Conservation (phyloP, 2,888 invertebrate species). For the Spialia ferax region DNA sequence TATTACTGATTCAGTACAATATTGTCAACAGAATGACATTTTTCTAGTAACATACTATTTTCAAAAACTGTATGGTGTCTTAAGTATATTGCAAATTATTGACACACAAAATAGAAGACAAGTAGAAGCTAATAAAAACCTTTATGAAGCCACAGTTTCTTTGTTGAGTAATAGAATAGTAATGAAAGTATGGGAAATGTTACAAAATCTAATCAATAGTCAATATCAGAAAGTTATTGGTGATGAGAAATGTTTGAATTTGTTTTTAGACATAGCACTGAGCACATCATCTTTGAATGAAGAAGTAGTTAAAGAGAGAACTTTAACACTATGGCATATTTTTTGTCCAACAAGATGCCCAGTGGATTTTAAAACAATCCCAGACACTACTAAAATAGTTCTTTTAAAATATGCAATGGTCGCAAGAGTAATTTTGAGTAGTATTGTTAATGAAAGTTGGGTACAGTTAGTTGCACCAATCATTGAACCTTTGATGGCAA, state of each 20-base stretch:
- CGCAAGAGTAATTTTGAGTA: slow-evolving; percentile 54
- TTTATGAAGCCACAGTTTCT: slow-evolving; percentile 15
- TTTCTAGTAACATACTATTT: slow-evolving; percentile 65
- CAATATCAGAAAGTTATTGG: slow-evolving; percentile 54
- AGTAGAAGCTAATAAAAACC: slow-evolving; percentile 16
- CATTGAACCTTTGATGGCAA: slow-evolving; percentile 19
- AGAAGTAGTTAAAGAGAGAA: slow-evolving; percentile 35
- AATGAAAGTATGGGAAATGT: slow-evolving; percentile 51
- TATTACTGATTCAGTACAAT: slow-evolving; percentile 56
- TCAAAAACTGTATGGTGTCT: slow-evolving; percentile 57
- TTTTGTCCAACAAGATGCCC: slow-evolving; percentile 1
- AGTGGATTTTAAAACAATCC: slow-evolving; percentile 20
- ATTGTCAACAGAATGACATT: slow-evolving; percentile 58
- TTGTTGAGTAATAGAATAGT: slow-evolving; percentile 7
- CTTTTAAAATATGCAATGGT: slow-evolving; percentile 64
- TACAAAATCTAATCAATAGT: slow-evolving; percentile 56
- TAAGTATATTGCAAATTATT: slow-evolving; percentile 63
- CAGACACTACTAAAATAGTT: slow-evolving; percentile 46
- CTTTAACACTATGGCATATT: slow-evolving; percentile 21
- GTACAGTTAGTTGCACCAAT: slow-evolving; percentile 14
- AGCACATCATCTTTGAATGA: slow-evolving; percentile 54
- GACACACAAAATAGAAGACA: slow-evolving; percentile 47
- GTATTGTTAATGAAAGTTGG: slow-evolving; percentile 58
- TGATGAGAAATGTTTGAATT: slow-evolving; percentile 50
- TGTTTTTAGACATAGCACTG: slow-evolving; percentile 60